phyloP scores from a whole-genome alignment of 2,113 vertebrate genomes.

The Sinocyclocheilus grahami region DNA sequence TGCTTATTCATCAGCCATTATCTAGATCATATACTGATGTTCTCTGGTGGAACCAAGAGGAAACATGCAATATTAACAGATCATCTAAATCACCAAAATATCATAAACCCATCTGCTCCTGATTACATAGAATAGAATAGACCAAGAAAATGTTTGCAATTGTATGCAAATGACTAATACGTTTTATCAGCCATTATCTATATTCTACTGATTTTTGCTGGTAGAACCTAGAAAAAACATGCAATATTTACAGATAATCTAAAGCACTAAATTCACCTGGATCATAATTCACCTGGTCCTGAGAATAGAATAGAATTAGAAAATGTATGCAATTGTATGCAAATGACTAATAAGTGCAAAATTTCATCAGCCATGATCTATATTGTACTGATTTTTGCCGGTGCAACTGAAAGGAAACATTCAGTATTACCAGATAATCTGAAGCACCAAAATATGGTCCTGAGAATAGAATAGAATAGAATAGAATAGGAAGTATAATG shows the following conservation, averaged over 20 bases:
- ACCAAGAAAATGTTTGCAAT: background rate
- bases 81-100: background rate
- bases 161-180: background rate
- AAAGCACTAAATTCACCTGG: background rate
- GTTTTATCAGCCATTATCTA: background rate
- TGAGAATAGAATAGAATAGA: background rate
- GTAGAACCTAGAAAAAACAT: too few species aligned
- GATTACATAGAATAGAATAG: background rate
- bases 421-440: background rate
- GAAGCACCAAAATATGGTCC: background rate
- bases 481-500: background rate
- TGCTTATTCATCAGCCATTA: slow-evolving; percentile 35
- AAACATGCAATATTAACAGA: background rate
- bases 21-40: slow-evolving; percentile 3
- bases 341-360: too few species aligned
- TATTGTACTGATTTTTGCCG: too few species aligned
- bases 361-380: too few species aligned
- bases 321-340: too few species aligned
- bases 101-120: background rate
- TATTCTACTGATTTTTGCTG: too few species aligned
- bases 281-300: background rate
- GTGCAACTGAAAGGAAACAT: too few species aligned
- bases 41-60: background rate
- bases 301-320: background rate
- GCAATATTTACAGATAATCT: background rate